Percentiles rank a stretch among this genome's conserved stretches.
Evolutionary conservation across 2,888 invertebrate genomes (phyloP).

Genomic region (Apotomis capreana): DNA sequence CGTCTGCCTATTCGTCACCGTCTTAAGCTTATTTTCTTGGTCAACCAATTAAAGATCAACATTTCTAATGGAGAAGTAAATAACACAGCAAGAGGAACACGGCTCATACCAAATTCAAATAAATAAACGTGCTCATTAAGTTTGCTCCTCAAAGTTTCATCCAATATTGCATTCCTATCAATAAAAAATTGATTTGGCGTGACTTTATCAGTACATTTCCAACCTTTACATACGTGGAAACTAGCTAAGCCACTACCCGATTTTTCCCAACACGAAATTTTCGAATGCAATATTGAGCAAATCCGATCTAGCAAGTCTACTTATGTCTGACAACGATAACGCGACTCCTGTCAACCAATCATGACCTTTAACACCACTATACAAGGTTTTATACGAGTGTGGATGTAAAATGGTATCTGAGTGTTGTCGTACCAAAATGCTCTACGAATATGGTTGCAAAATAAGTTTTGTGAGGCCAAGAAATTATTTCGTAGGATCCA

Average conservation of each 20-base stretch:
- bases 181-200: no score
- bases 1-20: no score
- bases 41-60: no score
- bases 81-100: no score
- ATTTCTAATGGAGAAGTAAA: no score
- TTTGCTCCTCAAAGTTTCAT: no score
- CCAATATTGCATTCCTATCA: no score
- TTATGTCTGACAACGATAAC: constrained; percentile 24
- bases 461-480: constrained; percentile 27
- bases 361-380: constrained; percentile 5
- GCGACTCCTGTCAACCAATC: neutral
- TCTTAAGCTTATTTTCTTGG: no score
- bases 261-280: constrained; percentile 38
- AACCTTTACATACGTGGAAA: constrained; percentile 7
- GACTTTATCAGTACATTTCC: neutral
- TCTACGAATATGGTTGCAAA: constrained; percentile 28
- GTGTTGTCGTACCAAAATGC: constrained; percentile 24
- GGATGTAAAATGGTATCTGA: constrained; percentile 10
- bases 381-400: neutral
- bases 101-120: no score
- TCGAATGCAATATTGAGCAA: constrained; percentile 41
- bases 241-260: constrained; percentile 21
- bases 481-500: constrained; percentile 38
- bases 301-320: constrained; percentile 36
- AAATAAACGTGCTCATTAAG: no score